A percentile compares a stretch with the other conserved stretches of the same genome.
phyloP scores from a whole-genome alignment of 2,113 vertebrate species.

The Perca flavescens region DNA sequence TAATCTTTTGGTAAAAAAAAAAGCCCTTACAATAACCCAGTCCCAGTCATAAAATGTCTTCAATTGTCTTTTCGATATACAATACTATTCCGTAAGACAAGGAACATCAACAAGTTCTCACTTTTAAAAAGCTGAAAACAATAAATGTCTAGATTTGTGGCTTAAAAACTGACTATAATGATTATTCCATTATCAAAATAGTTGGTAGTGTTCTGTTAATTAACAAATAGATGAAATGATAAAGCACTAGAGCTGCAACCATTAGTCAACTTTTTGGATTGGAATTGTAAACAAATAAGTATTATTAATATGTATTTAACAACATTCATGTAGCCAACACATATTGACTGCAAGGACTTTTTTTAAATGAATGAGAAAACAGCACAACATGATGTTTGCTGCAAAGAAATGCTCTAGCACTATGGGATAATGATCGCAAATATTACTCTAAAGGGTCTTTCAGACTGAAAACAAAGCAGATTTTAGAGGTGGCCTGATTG shows the following conservation, averaged over 20 bases:
- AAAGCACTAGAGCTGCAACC: no score
- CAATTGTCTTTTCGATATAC: neutral
- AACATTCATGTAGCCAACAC: neutral
- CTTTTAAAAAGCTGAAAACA: neutral
- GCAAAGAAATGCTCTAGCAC: neutral
- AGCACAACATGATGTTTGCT: neutral
- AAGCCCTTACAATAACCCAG: neutral
- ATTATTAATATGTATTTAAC: neutral
- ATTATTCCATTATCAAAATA: neutral
- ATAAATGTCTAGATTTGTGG: neutral
- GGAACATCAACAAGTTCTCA: neutral
- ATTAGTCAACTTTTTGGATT: neutral
- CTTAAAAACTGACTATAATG: neutral
- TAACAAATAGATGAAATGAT: neutral
- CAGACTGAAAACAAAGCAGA: neutral
- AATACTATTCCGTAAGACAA: neutral
- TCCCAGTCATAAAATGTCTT: neutral
- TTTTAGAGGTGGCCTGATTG: constrained; percentile 1
- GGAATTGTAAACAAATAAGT: neutral
- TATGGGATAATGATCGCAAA: neutral
- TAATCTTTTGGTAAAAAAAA: neutral
- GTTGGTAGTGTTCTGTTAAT: neutral
- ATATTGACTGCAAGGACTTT: neutral
- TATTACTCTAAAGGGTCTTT: neutral
- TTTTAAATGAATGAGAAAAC: neutral